phyloP scores from a whole-genome alignment of 2,113 vertebrate species.

The Pavo muticus region DNA sequence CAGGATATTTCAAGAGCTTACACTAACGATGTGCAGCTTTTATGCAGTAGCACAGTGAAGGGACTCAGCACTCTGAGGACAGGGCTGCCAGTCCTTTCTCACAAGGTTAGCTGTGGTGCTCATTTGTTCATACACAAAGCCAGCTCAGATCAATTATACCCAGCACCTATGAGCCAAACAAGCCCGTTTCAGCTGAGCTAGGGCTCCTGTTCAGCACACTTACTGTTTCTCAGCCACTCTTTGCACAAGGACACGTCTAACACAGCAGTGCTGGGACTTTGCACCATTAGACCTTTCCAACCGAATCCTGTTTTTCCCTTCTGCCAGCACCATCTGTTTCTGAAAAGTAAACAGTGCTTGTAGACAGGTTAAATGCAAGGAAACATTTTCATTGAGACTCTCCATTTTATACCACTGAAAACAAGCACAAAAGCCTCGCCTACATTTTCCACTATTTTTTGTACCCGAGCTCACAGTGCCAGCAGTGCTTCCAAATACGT shows the following conservation, averaged over 20 bases:
- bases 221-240: not conserved
- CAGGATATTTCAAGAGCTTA: not conserved
- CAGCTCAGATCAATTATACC: not conserved
- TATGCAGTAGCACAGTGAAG: rapidly evolving
- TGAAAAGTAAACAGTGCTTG: not conserved
- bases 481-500: not conserved
- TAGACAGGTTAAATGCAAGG: slow-evolving; percentile 43
- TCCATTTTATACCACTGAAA: not conserved
- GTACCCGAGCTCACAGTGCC: not conserved
- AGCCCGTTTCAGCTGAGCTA: not conserved
- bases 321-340: slow-evolving; percentile 63
- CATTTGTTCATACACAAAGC: not conserved
- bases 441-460: not conserved
- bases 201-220: not conserved
- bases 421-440: not conserved
- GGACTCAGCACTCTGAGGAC: not conserved
- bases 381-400: not conserved
- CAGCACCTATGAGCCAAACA: rapidly evolving
- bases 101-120: not conserved
- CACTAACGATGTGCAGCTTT: not conserved
- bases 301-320: not conserved
- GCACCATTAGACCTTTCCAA: not conserved
- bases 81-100: not conserved
- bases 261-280: not conserved
- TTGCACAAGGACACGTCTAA: not conserved